phyloP scores from a whole-genome alignment of 2,113 vertebrate genomes.

The Chamaea fasciata region DNA sequence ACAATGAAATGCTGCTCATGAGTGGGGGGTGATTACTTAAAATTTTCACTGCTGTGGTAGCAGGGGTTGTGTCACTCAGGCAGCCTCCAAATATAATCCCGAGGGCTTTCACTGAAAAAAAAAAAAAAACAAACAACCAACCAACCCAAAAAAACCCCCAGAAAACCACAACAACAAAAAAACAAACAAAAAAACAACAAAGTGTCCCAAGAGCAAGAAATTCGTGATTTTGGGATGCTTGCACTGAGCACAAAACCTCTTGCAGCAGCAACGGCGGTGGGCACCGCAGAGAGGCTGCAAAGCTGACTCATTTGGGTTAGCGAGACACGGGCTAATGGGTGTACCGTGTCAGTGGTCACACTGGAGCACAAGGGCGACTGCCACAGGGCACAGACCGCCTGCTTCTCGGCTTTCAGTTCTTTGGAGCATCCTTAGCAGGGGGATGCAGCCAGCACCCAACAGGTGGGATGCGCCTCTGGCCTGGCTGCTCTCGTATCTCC shows the following conservation, averaged over 20 bases:
- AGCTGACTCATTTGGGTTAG: not conserved
- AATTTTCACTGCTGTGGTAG: not conserved
- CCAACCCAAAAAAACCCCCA: too few relatives aligned
- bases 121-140: too few relatives aligned
- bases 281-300: not conserved
- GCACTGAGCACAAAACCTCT: not conserved
- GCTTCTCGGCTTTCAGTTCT: accelerated
- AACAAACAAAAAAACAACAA: too few relatives aligned
- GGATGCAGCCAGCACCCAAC: not conserved
- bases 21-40: accelerated
- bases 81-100: accelerated
- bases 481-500: not conserved
- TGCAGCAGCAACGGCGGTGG: accelerated
- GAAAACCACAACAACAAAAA: too few relatives aligned
- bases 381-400: accelerated
- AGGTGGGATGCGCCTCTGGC: not conserved
- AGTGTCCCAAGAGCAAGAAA: not conserved
- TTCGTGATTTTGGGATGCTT: accelerated
- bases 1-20: not conserved
- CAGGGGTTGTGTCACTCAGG: accelerated
- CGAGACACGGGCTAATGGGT: not conserved
- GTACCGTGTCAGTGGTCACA: not conserved
- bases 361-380: accelerated
- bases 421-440: accelerated
- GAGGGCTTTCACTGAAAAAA: not conserved